A percentile compares a stretch with the other conserved stretches of the same genome.
Evolutionary conservation across 2,797 vertebrate genomes (phyloP).

Genomic region (Manis crassicaudata): DNA sequence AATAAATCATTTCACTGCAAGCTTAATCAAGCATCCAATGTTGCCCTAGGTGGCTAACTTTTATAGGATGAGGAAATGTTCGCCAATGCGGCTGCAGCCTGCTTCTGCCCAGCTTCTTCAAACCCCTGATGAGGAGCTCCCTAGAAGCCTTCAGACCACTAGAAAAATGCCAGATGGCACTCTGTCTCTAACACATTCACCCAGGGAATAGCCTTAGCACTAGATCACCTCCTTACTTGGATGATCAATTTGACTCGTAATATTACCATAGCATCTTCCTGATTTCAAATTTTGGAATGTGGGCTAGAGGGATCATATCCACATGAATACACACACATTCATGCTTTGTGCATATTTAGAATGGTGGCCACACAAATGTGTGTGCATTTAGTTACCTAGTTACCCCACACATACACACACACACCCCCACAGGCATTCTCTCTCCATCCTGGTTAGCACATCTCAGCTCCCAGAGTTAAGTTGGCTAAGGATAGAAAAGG

Average conservation of each 20-base stretch:
- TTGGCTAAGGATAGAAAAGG: conserved; percentile 35
- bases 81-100: conserved; percentile 24
- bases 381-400: too few species aligned
- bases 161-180: conserved; percentile 56
- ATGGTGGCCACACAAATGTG: background rate
- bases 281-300: conserved; percentile 38
- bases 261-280: conserved; percentile 31
- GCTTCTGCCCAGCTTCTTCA: conserved; percentile 58
- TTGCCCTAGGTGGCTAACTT: conserved; percentile 59
- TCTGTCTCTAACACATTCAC: conserved; percentile 23
- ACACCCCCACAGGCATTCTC: background rate
- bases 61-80: conserved; percentile 30
- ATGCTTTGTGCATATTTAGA: background rate
- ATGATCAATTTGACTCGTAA: conserved; percentile 52
- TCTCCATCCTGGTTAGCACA: background rate
- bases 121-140: background rate
- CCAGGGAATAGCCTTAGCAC: conserved; percentile 16
- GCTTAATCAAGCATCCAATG: conserved; percentile 58
- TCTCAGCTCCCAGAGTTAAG: conserved; percentile 27
- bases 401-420: background rate
- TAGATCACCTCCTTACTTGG: conserved; percentile 47
- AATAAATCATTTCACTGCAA: conserved; percentile 60
- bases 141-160: conserved; percentile 40
- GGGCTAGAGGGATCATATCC: background rate
- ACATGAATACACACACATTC: background rate